Evolutionary conservation across 1,140 invertebrate genomes (phyloP).

Genomic region (Drosophila setifemur): DNA sequence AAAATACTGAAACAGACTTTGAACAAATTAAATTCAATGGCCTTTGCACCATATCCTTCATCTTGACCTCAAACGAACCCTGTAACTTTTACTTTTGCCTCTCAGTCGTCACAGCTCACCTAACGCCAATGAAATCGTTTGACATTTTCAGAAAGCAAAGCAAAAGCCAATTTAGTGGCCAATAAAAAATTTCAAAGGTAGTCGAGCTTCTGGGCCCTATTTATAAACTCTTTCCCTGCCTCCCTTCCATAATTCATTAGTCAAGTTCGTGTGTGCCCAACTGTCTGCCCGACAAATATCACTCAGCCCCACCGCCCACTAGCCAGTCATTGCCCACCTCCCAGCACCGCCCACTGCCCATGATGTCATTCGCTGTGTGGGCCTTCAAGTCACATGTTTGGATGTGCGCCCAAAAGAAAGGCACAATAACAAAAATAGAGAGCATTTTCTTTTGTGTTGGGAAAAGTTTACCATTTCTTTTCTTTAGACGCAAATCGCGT

Average conservation of each 20-base stretch:
- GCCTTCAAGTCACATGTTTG: constrained; percentile 68
- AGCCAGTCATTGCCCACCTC: constrained; percentile 7
- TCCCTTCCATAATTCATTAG: constrained; percentile 37
- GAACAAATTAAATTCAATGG: neutral
- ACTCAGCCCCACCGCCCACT: constrained; percentile 15
- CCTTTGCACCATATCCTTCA: neutral
- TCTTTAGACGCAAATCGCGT: constrained; percentile 17
- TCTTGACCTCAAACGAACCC: neutral
- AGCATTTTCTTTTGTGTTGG: constrained; percentile 29
- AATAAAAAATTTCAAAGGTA: constrained; percentile 11
- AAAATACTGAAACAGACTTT: neutral
- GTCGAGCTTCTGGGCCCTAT: constrained; percentile 29
- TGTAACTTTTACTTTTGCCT: neutral
- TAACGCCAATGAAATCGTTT: constrained; percentile 45
- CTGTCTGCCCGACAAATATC: constrained; percentile 48
- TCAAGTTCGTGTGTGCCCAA: constrained; percentile 51
- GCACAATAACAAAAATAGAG: constrained; percentile 13
- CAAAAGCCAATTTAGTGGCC: neutral
- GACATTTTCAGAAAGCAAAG: constrained; percentile 33
- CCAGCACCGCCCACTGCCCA: constrained; percentile 27
- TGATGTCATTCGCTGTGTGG: constrained; percentile 59
- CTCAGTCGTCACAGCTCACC: constrained; percentile 6
- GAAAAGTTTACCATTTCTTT: constrained; percentile 13
- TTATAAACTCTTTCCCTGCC: constrained; percentile 46
- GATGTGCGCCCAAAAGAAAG: constrained; percentile 43